Conservation (phyloP, 1,140 invertebrate species). For the Musca vetustissima region DNA sequence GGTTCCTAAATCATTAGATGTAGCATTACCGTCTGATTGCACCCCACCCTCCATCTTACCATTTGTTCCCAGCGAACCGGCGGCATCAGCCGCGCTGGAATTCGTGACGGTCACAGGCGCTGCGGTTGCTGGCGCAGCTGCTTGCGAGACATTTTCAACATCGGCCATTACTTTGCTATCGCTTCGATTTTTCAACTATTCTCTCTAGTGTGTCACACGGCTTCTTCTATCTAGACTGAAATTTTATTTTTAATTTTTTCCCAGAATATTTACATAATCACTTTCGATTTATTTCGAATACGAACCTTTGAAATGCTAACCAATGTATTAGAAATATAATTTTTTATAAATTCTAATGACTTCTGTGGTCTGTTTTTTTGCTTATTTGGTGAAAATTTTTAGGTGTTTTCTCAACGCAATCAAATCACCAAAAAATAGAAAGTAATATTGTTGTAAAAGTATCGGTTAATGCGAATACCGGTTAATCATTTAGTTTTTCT, state of each 20-base stretch:
- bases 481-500: too few species aligned
- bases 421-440: conserved; percentile 25
- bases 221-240: conserved; percentile 13
- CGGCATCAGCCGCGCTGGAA: conserved; percentile 23
- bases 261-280: conserved; percentile 9
- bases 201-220: not conserved
- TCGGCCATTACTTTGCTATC: conserved; percentile 41
- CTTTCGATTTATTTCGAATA: not conserved
- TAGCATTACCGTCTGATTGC: conserved; percentile 34
- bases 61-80: conserved; percentile 22
- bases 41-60: conserved; percentile 22
- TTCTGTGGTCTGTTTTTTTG: not conserved
- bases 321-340: not conserved
- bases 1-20: conserved; percentile 37
- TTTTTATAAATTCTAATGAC: not conserved
- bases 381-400: conserved; percentile 25
- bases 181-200: conserved; percentile 37
- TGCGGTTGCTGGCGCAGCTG: conserved; percentile 23
- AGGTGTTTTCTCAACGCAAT: conserved; percentile 27
- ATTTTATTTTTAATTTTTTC: conserved; percentile 5
- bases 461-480: too few species aligned
- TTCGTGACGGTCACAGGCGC: conserved; percentile 25
- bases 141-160: conserved; percentile 43
- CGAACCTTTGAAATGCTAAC: not conserved
- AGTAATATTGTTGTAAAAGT: conserved; percentile 4